phyloP scores from a whole-genome alignment of 2,113 vertebrate species.

The Antechinus stuartii region DNA sequence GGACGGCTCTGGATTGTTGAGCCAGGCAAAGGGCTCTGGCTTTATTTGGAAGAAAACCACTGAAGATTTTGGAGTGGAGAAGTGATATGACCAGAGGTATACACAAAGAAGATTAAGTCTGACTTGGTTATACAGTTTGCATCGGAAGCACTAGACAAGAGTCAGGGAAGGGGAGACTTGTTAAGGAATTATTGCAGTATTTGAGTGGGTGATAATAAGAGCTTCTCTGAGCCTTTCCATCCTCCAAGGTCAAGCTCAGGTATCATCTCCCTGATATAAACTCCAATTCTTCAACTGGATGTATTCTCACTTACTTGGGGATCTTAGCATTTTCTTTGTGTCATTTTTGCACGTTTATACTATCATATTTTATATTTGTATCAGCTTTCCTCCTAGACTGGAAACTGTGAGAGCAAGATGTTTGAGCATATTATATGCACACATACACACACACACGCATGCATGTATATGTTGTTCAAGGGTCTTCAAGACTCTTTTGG shows the following conservation, averaged over 20 bases:
- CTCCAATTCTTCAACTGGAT: background rate
- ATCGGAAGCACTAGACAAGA: background rate
- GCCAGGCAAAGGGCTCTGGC: background rate
- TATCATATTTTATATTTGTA: background rate
- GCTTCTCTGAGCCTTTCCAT: background rate
- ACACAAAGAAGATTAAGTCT: too few relatives aligned
- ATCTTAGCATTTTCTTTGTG: background rate
- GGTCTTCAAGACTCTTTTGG: background rate
- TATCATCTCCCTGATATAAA: background rate
- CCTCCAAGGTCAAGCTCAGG: background rate
- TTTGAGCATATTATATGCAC: background rate
- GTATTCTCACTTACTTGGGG: background rate
- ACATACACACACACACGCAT: background rate
- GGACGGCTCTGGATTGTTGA: background rate
- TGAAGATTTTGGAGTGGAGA: background rate
- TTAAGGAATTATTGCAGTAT: background rate
- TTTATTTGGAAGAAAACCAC: background rate
- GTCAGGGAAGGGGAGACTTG: background rate
- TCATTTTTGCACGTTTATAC: background rate
- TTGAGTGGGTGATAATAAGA: background rate
- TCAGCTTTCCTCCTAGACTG: background rate
- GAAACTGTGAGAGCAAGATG: background rate
- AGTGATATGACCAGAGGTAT: background rate
- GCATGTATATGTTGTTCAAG: background rate
- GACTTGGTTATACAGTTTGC: background rate